Conservation (phyloP, 2,797 vertebrate species). For the Centroberyx gerrardi region DNA sequence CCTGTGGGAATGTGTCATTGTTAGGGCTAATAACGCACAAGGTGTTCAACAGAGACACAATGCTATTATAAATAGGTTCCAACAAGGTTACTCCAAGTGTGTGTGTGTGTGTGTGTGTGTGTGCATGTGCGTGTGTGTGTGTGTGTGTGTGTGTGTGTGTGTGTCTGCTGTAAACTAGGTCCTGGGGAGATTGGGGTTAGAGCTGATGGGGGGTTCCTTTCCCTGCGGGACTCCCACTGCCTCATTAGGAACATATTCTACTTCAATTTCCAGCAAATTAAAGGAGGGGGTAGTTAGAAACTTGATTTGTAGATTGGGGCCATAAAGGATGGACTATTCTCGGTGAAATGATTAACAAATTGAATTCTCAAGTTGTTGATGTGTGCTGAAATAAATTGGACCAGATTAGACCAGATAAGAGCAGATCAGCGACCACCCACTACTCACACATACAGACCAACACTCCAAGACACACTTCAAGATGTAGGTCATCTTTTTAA, state of each 20-base stretch:
- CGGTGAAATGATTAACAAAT: slow-evolving; percentile 42
- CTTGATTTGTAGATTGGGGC: slow-evolving; percentile 63
- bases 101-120: slow-evolving; percentile 46
- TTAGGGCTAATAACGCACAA: slow-evolving; percentile 66
- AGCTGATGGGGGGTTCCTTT: slow-evolving; percentile 55
- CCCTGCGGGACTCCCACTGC: slow-evolving; percentile 66
- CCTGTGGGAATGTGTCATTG: slow-evolving; percentile 69
- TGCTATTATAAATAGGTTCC: slow-evolving; percentile 72
- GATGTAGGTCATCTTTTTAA: not conserved
- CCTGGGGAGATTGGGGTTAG: slow-evolving; percentile 70
- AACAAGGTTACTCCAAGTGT: slow-evolving; percentile 65
- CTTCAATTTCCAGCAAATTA: slow-evolving; percentile 75
- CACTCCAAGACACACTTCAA: not conserved
- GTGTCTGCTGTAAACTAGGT: slow-evolving; percentile 67
- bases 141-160: not conserved
- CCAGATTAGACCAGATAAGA: not conserved
- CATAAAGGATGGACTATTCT: slow-evolving; percentile 43
- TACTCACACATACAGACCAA: not conserved
- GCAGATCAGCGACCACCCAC: not conserved
- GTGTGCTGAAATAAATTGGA: not conserved
- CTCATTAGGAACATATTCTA: slow-evolving; percentile 72
- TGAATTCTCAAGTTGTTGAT: slow-evolving; percentile 21
- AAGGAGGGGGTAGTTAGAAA: slow-evolving; percentile 56
- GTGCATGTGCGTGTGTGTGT: not conserved
- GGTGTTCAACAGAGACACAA: slow-evolving; percentile 62